Percentiles rank a stretch among this genome's conserved stretches.
These are phyloP conservation scores for Psittacus erithacus DNA, from an alignment of 2,113 vertebrate species.

Conservation along the genomic window DNA sequence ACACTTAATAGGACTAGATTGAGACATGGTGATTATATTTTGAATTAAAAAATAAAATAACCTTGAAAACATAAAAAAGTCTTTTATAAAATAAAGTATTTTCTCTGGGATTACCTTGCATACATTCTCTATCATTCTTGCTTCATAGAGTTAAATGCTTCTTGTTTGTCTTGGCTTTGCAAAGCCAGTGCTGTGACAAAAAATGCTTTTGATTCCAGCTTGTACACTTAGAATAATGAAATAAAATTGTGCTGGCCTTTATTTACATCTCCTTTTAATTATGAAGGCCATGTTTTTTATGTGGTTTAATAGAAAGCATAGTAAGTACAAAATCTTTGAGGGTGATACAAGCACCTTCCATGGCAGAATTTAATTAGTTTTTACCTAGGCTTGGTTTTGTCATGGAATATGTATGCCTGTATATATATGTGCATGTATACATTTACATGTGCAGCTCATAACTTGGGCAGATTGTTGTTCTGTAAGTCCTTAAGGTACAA, in stretches of 20 bases:
- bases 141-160: not conserved
- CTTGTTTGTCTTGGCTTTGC: not conserved
- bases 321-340: not conserved
- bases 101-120: not conserved
- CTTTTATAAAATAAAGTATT: not conserved
- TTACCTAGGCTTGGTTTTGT: not conserved
- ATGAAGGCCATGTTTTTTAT: not conserved
- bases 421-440: not conserved
- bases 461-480: not conserved
- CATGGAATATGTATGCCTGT: not conserved
- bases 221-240: not conserved
- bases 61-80: not conserved
- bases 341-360: not conserved
- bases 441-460: not conserved
- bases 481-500: not conserved
- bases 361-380: not conserved
- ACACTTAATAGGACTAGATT: not conserved
- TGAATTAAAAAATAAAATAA: not conserved
- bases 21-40: not conserved
- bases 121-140: not conserved
- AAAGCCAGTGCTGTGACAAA: not conserved
- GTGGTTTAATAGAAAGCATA: not conserved
- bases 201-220: not conserved
- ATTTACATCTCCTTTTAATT: not conserved
- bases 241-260: not conserved